Conservation (phyloP, 1,140 invertebrate genomes). For the Manduca sexta region DNA sequence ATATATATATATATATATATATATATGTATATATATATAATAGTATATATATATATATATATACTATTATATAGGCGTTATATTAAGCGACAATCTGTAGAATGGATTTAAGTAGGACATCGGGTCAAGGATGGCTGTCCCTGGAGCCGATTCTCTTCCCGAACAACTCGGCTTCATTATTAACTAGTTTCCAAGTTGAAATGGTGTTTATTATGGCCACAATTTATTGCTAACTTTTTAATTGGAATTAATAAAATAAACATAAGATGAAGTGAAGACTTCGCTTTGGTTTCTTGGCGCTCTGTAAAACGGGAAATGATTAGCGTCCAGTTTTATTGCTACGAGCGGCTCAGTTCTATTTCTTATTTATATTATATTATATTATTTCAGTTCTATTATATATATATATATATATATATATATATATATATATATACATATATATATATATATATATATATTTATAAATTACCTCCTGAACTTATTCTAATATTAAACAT, state of each 20-base stretch:
- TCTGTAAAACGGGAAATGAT: no score
- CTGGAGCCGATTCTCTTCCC: conserved; percentile 14
- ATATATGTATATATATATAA: no score
- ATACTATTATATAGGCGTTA: background rate
- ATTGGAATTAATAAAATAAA: background rate
- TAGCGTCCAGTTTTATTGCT: no score
- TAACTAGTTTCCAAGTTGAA: conserved; percentile 15
- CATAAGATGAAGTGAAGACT: background rate
- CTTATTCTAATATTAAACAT: no score
- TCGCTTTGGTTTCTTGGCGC: background rate
- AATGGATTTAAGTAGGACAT: conserved; percentile 23
- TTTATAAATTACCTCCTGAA: background rate
- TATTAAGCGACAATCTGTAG: background rate
- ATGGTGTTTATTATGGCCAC: conserved; percentile 16
- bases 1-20: no score
- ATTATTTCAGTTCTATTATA: background rate
- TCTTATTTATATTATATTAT: no score
- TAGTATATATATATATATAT: no score
- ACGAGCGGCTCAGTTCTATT: no score
- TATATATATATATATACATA: conserved; percentile 1
- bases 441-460: background rate
- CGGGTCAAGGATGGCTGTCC: conserved; percentile 29
- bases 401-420: no score
- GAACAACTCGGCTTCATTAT: conserved; percentile 11
- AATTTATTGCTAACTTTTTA: conserved; percentile 13